Evolutionary conservation across 2,888 invertebrate species (phyloP).

Genomic region (Drosophila atroscutellata): DNA sequence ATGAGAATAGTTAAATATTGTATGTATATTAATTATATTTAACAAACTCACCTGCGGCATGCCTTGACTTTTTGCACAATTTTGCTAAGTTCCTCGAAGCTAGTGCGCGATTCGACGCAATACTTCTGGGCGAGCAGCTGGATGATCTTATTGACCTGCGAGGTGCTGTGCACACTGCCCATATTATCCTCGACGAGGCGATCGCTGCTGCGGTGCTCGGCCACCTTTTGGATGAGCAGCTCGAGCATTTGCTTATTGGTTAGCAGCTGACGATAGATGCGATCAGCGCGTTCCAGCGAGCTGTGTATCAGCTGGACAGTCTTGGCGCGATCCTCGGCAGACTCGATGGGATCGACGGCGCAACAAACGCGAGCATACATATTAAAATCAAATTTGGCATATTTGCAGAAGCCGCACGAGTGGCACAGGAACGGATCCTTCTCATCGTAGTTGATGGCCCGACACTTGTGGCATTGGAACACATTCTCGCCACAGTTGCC

Average conservation of each 20-base stretch:
- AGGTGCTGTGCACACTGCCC: conserved; percentile 86
- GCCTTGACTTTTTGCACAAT: conserved; percentile 96
- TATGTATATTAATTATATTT: neutral
- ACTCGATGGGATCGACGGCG: conserved; percentile 98
- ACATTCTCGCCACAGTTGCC: conserved; percentile 95
- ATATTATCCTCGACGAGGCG: conserved; percentile 86
- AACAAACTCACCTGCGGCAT: conserved; percentile 88
- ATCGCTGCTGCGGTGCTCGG: conserved; percentile 92
- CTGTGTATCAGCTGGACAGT: conserved; percentile 96
- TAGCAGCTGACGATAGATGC: conserved; percentile 95
- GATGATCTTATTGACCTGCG: conserved; percentile 95
- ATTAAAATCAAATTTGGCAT: conserved; percentile 99
- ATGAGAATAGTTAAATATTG: neutral
- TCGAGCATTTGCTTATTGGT: conserved; percentile 96
- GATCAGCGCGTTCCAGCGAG: conserved; percentile 96
- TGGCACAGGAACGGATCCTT: conserved; percentile 99
- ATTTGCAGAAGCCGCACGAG: conserved; percentile 99
- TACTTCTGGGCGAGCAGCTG: conserved; percentile 97
- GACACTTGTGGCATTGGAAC: conserved; percentile 99
- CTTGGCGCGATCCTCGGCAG: conserved; percentile 97
- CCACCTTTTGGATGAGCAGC: conserved; percentile 92
- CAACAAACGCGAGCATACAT: conserved; percentile 96
- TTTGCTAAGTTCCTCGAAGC: conserved; percentile 97
- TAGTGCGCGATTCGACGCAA: conserved; percentile 96
- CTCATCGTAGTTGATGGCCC: conserved; percentile 99